These are phyloP conservation scores for Cryptotis parvus DNA, from an alignment of 2,113 vertebrate species.

Conservation along the genomic window DNA sequence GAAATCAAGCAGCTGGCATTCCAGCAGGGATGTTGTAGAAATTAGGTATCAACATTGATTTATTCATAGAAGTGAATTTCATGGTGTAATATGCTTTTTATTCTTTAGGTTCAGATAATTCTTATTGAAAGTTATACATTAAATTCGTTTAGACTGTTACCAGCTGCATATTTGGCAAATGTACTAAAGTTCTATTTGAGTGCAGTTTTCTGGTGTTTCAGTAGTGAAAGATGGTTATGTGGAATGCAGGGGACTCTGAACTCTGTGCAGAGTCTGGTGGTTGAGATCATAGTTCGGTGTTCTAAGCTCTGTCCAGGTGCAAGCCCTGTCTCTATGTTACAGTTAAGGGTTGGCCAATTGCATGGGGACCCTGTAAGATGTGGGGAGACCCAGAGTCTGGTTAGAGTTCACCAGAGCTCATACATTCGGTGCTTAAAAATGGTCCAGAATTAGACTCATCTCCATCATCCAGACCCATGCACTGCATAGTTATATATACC, in stretches of 20 bases:
- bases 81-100: conserved; percentile 28
- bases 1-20: conserved; percentile 8
- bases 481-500: too few species aligned
- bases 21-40: background rate
- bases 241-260: background rate
- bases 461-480: too few species aligned
- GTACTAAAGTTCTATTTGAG: conserved; percentile 35
- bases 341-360: background rate
- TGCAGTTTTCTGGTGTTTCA: background rate
- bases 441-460: background rate
- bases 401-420: background rate
- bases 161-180: background rate
- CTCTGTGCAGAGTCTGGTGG: background rate
- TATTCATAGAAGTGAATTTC: background rate
- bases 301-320: background rate
- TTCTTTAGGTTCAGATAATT: conserved; percentile 36
- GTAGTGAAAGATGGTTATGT: background rate
- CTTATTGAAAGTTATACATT: conserved; percentile 31
- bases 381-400: background rate
- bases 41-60: background rate
- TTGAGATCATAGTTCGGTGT: background rate
- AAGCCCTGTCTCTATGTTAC: background rate
- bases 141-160: conserved; percentile 38
- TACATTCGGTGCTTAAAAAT: background rate
- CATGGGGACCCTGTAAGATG: background rate